A percentile compares a stretch with the other conserved stretches of the same genome.
phyloP scores from a whole-genome alignment of 1,140 invertebrate species.

The Gonioctena quinquepunctata region DNA sequence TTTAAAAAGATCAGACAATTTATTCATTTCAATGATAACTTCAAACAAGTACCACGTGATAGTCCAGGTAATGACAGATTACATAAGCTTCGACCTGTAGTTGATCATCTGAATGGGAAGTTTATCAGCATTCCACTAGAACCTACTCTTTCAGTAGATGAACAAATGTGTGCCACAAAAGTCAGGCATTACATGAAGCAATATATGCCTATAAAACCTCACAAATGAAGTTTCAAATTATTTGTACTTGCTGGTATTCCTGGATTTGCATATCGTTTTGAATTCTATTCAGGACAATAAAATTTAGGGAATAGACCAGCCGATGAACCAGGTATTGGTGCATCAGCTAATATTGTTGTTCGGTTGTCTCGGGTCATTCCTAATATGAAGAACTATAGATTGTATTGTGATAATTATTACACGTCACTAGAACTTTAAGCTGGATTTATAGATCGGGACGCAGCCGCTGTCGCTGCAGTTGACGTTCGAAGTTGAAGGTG shows the following conservation, averaged over 20 bases:
- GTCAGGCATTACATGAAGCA: constrained; percentile 29
- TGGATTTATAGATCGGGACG: too few relatives aligned
- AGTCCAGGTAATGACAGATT: background rate
- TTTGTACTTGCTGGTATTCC: constrained; percentile 25
- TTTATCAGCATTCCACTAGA: constrained; percentile 19
- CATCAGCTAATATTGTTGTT: constrained; percentile 23
- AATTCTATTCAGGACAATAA: constrained; percentile 22
- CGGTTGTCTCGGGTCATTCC: constrained; percentile 14
- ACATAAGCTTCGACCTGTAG: constrained; percentile 1
- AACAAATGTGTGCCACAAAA: constrained; percentile 38
- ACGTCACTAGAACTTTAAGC: too few relatives aligned
- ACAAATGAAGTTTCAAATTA: constrained; percentile 55
- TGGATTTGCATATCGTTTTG: constrained; percentile 31
- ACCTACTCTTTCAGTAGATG: constrained; percentile 28
- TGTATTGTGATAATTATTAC: constrained; percentile 29
- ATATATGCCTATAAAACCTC: constrained; percentile 48
- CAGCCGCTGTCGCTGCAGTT: too few relatives aligned
- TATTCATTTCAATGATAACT: background rate
- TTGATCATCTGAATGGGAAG: background rate
- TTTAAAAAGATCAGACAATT: background rate
- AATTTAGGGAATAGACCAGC: background rate
- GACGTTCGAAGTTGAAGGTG: too few relatives aligned
- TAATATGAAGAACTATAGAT: constrained; percentile 12
- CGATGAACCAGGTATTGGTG: constrained; percentile 20
- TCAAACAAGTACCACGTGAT: background rate